Percentiles rank a stretch among this genome's conserved stretches.
These are phyloP conservation scores for Zaprionus camerounensis DNA, from an alignment of 1,140 invertebrate genomes.

Conservation along the genomic window DNA sequence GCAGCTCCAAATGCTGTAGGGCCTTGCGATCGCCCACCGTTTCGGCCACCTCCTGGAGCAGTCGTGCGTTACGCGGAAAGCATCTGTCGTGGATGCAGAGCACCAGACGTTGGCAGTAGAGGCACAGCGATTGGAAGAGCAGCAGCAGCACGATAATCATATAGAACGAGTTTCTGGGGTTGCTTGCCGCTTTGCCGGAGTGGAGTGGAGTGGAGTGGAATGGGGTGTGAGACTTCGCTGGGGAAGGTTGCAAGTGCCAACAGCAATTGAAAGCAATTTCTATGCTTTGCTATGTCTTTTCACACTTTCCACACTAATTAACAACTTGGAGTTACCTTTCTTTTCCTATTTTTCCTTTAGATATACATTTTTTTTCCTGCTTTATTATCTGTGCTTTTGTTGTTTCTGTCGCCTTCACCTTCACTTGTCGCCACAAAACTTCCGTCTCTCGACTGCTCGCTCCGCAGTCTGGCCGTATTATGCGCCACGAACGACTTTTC, in stretches of 20 bases:
- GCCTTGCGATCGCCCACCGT: constrained; percentile 77
- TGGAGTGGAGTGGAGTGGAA: not conserved
- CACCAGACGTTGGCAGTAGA: constrained; percentile 82
- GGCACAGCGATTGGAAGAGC: constrained; percentile 83
- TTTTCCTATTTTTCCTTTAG: constrained; percentile 2
- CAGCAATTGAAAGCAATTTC: not conserved
- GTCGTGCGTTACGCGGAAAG: constrained; percentile 77
- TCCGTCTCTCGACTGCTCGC: constrained; percentile 25
- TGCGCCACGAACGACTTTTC: constrained; percentile 51
- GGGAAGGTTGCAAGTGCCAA: not conserved
- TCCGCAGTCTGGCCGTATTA: constrained; percentile 55
- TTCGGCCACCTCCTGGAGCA: constrained; percentile 79
- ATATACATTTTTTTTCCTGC: constrained; percentile 8
- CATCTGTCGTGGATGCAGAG: constrained; percentile 81
- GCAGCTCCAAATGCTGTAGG: constrained; percentile 62
- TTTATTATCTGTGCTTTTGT: not conserved
- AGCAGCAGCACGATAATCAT: constrained; percentile 84
- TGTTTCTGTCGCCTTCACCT: constrained; percentile 9
- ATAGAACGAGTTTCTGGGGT: constrained; percentile 55
- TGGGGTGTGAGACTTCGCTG: not conserved
- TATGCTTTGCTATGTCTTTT: not conserved
- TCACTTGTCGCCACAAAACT: constrained; percentile 35
- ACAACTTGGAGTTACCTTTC: not conserved
- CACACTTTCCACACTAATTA: constrained; percentile 12
- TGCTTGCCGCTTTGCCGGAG: constrained; percentile 5